Percentiles rank a stretch among this genome's conserved stretches.
Evolutionary conservation across 2,797 vertebrate species (phyloP).

Genomic region (Nasua narica): DNA sequence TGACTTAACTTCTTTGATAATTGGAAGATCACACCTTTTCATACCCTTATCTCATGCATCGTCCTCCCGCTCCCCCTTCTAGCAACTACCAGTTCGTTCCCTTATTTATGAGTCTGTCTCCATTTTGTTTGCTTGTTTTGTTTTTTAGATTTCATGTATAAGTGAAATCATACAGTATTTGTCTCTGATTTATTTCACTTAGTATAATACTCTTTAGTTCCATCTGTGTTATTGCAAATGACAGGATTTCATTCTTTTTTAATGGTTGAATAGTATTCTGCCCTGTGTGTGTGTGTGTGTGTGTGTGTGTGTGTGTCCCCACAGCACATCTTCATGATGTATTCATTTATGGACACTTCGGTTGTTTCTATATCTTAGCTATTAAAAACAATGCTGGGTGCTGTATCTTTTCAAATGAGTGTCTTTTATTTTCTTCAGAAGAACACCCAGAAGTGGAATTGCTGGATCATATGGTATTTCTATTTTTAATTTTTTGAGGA

Average conservation of each 20-base stretch:
- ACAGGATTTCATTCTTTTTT: neutral
- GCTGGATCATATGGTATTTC: neutral
- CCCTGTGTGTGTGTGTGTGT: neutral
- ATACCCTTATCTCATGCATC: neutral
- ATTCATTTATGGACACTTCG: neutral
- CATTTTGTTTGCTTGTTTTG: neutral
- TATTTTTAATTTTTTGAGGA: neutral
- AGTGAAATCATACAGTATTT: neutral
- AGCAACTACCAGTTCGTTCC: neutral
- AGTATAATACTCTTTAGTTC: neutral
- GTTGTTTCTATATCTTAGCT: neutral
- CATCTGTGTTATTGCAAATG: neutral
- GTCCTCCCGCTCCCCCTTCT: too few species aligned
- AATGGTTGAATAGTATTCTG: neutral
- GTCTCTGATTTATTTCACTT: neutral
- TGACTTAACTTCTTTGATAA: neutral
- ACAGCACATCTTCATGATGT: neutral
- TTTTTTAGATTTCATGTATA: neutral
- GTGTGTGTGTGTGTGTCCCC: neutral
- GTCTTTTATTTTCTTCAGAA: neutral
- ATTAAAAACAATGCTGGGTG: neutral
- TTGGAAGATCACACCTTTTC: neutral
- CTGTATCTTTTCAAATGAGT: neutral
- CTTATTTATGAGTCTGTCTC: neutral
- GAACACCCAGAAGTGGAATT: neutral